Evolutionary conservation across 2,797 vertebrate genomes (phyloP).

Genomic region (Propithecus deckenii): DNA sequence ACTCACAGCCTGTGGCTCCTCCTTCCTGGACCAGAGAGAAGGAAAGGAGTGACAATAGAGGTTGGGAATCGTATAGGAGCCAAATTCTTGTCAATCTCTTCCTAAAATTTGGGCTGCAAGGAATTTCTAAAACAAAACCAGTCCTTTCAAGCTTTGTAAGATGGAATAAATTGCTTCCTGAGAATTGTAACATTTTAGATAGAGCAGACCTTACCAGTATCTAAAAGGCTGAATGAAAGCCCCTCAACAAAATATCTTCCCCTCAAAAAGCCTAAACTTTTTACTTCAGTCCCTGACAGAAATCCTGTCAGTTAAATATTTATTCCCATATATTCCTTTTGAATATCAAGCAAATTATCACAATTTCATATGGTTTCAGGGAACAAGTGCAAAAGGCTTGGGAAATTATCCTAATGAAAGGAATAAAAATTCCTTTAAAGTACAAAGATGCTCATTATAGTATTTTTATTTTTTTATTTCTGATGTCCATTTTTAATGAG

Average conservation of each 20-base stretch:
- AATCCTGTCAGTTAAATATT: not conserved
- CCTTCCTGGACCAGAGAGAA: not conserved
- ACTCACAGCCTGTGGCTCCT: not conserved
- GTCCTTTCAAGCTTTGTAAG: not conserved
- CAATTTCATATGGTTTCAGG: not conserved
- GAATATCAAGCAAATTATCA: not conserved
- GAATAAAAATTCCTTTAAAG: not conserved
- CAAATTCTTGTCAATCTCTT: not conserved
- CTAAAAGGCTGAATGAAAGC: not conserved
- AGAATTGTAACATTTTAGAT: not conserved
- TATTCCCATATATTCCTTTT: not conserved
- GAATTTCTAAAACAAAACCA: not conserved
- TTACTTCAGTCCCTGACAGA: not conserved
- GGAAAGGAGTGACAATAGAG: not conserved
- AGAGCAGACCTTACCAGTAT: not conserved
- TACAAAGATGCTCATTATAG: not conserved
- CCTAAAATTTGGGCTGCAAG: not conserved
- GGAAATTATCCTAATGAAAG: not conserved
- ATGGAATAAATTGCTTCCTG: not conserved
- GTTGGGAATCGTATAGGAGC: not conserved
- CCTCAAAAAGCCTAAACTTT: not conserved
- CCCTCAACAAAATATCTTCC: not conserved
- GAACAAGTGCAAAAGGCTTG: not conserved
- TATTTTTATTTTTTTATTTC: not conserved
- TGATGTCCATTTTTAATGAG: not conserved